A percentile compares a stretch with the other conserved stretches of the same genome.
Evolutionary conservation across 2,797 vertebrate genomes (phyloP).

Genomic region (Morelia viridis): DNA sequence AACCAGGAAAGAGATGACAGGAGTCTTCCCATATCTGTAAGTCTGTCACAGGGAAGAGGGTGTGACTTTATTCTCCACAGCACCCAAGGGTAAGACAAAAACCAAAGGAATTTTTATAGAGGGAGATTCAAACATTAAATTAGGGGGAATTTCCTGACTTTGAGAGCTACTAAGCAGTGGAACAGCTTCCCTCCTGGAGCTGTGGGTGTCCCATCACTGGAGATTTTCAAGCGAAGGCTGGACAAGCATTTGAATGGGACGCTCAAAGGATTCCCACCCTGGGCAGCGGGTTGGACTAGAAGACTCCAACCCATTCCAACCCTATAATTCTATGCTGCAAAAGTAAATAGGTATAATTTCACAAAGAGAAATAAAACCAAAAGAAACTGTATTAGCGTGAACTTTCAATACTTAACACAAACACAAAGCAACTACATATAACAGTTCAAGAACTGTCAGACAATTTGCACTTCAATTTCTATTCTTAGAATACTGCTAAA

Average conservation of each 20-base stretch:
- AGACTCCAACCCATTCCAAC: neutral
- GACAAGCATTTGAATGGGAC: neutral
- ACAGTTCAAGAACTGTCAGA: neutral
- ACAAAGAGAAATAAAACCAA: neutral
- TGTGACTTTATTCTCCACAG: neutral
- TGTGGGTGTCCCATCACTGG: neutral
- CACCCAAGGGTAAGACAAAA: neutral
- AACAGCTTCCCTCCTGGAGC: neutral
- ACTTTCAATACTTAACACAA: neutral
- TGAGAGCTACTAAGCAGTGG: neutral
- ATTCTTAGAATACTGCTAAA: slow-evolving; percentile 44
- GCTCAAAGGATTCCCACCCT: neutral
- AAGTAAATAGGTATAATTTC: neutral
- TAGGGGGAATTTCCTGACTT: neutral
- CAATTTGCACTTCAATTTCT: neutral
- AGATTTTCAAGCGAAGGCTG: neutral
- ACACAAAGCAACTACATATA: neutral
- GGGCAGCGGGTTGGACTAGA: too few species aligned
- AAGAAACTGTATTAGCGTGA: neutral
- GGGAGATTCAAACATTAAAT: neutral
- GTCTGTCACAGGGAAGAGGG: neutral
- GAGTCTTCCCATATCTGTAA: neutral
- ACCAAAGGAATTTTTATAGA: neutral
- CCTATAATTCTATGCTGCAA: neutral
- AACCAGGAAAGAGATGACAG: neutral